These are phyloP conservation scores for Dascyllus trimaculatus DNA, from an alignment of 2,113 vertebrate genomes.

Conservation along the genomic window DNA sequence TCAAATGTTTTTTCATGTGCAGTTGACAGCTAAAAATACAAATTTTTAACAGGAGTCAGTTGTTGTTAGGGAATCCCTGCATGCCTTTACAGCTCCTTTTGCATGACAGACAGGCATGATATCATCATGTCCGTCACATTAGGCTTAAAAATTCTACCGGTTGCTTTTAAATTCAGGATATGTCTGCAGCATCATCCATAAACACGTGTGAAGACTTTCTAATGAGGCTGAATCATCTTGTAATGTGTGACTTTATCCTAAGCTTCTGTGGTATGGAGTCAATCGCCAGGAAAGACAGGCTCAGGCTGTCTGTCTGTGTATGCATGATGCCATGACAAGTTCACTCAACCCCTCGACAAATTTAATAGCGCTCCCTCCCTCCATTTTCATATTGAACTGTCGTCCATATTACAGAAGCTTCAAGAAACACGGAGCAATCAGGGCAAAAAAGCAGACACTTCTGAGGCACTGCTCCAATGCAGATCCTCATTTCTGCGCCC, in stretches of 20 bases:
- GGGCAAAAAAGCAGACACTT: slow-evolving; percentile 46
- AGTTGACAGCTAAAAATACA: slow-evolving; percentile 5
- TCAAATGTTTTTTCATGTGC: background rate
- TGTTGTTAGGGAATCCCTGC: background rate
- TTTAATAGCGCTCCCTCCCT: slow-evolving; percentile 54
- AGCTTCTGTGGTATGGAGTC: slow-evolving; percentile 53
- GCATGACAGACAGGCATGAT: slow-evolving; percentile 27
- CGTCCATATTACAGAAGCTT: slow-evolving; percentile 60
- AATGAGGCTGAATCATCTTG: slow-evolving; percentile 68
- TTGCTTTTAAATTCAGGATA: slow-evolving; percentile 47
- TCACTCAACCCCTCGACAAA: slow-evolving; percentile 65
- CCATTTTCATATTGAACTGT: slow-evolving; percentile 52
- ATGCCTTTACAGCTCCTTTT: slow-evolving; percentile 27
- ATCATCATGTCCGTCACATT: slow-evolving; percentile 12
- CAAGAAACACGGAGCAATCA: slow-evolving; percentile 64
- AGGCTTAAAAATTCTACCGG: slow-evolving; percentile 15
- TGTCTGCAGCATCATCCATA: slow-evolving; percentile 38
- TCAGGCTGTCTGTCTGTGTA: slow-evolving; percentile 23
- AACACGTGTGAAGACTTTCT: slow-evolving; percentile 38
- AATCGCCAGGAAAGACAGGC: slow-evolving; percentile 49
- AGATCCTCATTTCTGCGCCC: slow-evolving; percentile 49
- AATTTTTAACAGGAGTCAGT: background rate
- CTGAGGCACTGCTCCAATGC: slow-evolving; percentile 56
- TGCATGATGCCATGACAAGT: slow-evolving; percentile 51
- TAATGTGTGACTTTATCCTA: slow-evolving; percentile 52